Evolutionary conservation across 2,113 vertebrate genomes (phyloP).

Genomic region (Pungitius pungitius): DNA sequence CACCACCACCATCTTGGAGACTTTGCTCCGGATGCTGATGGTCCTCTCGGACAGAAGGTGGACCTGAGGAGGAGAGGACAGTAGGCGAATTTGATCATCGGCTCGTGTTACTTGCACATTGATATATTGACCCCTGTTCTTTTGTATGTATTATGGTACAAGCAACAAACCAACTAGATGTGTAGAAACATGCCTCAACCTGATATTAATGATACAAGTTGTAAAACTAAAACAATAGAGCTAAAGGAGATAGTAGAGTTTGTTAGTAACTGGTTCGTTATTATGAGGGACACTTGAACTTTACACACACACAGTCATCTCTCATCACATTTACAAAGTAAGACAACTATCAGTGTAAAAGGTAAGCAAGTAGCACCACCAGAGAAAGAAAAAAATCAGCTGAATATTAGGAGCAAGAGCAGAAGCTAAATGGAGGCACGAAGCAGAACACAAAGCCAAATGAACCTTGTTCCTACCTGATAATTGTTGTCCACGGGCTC

Average conservation of each 20-base stretch:
- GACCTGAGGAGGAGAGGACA: slow-evolving; percentile 69
- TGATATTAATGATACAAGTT: neutral
- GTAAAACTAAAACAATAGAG: neutral
- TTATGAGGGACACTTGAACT: neutral
- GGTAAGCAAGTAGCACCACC: neutral
- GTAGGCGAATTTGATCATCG: neutral
- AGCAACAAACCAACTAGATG: neutral
- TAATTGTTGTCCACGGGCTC: slow-evolving; percentile 85
- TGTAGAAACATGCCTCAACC: too few species aligned
- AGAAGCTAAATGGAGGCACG: neutral
- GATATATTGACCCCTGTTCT: neutral
- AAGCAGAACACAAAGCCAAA: neutral
- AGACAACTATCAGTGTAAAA: neutral
- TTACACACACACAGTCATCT: neutral
- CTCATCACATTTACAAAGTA: too few species aligned
- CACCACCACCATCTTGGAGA: slow-evolving; percentile 89
- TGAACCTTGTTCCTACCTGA: slow-evolving; percentile 70
- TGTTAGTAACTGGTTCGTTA: neutral
- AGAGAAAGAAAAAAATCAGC: slow-evolving; percentile 11
- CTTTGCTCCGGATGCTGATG: slow-evolving; percentile 83
- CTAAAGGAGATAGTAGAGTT: neutral
- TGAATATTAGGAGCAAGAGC: neutral
- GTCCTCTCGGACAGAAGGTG: slow-evolving; percentile 87
- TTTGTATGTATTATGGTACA: neutral
- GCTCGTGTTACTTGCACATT: neutral